Evolutionary conservation across 2,888 invertebrate species (phyloP), one percentile per base, ranked within the genome.

Genomic region (Drosophila cracens): DNA sequence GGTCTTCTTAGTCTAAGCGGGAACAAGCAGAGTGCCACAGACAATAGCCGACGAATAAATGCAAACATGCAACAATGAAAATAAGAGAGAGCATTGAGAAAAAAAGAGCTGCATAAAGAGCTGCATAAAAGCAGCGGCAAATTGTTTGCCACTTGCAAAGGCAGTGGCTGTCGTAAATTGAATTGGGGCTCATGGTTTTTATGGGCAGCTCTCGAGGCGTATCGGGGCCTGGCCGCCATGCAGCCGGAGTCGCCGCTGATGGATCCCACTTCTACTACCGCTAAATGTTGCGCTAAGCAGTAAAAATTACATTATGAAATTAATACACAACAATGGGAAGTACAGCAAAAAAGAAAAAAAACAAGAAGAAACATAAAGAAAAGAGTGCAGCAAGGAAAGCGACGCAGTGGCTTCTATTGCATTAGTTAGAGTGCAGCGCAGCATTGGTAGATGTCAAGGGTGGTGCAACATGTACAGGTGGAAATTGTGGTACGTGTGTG

Each of bases 251-350:
- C 27, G 34, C 48, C 33, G 13, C 61, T 70, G 70, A 68, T 61
- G 70, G 68, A 51, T 68, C 29, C 56, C 40, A 21, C 57, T 56
- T 7, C 56, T 27, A 56, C 56, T 16, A 58, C 46, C 38, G 57
- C 67, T 73, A 76, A 74, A 80, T 71, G 74, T 79, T 73, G 53
- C 76, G 79, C 79, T 81, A 76, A 81, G 79, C 76, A 76, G 75
- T 76, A 79, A 81, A 80, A 81, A 81, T 79, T 81, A 68, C 81
- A 81, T 81, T 81, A 81, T 81, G 81, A 81, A 79, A 81, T 81
- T 81, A 80, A 80, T 80, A 72, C 66, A 72, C 69, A 75, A 79
- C 79, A 79, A 77, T 64, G 58, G 61, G 31, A 46, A 43, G 51
- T 51, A 52, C 25, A 25, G 33, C 27, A 63, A 56, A 13, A 34